phyloP scores from a whole-genome alignment of 2,113 vertebrate genomes.

The Eudorcas thomsonii region DNA sequence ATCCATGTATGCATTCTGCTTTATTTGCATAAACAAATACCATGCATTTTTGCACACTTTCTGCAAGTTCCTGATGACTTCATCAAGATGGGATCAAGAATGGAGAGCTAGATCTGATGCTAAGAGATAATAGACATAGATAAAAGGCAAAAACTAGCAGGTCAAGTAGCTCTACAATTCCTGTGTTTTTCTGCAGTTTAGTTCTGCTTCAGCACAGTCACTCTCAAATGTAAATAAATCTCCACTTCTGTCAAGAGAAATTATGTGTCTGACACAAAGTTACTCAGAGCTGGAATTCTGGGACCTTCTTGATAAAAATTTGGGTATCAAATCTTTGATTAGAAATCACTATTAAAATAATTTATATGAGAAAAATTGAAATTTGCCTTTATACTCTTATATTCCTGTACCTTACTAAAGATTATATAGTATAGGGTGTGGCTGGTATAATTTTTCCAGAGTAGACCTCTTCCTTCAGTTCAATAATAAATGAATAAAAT shows the following conservation, averaged over 20 bases:
- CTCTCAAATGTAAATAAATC: not conserved
- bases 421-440: not conserved
- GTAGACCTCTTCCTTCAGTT: not conserved
- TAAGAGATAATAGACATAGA: not conserved
- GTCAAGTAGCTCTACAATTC: not conserved
- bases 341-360: constrained; percentile 14
- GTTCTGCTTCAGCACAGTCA: not conserved
- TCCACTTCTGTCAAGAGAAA: not conserved
- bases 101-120: not conserved
- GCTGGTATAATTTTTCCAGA: not conserved
- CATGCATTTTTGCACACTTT: not conserved
- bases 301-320: not conserved
- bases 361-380: not conserved
- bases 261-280: not conserved
- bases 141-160: not conserved
- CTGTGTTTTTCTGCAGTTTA: not conserved
- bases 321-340: not conserved
- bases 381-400: not conserved
- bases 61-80: not conserved
- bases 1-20: not conserved
- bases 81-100: not conserved
- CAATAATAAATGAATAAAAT: not conserved
- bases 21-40: not conserved
- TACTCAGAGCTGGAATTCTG: not conserved
- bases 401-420: not conserved